Conservation (phyloP, 2,888 invertebrate species). For the Cinara cedri region DNA sequence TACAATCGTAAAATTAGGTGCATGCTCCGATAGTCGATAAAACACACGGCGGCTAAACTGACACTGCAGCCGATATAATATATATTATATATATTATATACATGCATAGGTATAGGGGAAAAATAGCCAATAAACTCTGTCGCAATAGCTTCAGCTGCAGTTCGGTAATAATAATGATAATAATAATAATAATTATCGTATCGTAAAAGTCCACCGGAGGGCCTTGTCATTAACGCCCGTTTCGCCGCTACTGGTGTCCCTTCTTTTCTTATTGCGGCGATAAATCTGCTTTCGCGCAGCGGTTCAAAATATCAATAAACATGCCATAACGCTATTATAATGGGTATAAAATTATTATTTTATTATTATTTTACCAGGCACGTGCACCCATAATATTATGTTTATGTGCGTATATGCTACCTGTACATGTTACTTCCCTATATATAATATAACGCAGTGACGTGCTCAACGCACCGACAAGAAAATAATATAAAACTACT, state of each 20-base stretch:
- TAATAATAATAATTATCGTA: slow-evolving; percentile 49
- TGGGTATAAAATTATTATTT: slow-evolving; percentile 24
- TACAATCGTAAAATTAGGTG: slow-evolving; percentile 36
- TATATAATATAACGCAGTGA: background rate
- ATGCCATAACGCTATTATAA: slow-evolving; percentile 22
- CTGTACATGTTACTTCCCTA: background rate
- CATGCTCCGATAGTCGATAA: slow-evolving; percentile 27
- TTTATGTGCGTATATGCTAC: background rate
- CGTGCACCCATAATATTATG: background rate
- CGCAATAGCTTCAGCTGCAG: slow-evolving; percentile 15
- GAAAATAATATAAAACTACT: background rate
- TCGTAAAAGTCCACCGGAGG: slow-evolving; percentile 42
- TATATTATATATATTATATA: too few relatives aligned
- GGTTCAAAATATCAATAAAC: slow-evolving; percentile 46
- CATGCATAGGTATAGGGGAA: too few relatives aligned
- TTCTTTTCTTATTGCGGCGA: slow-evolving; percentile 1
- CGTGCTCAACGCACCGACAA: background rate
- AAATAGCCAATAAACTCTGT: slow-evolving; percentile 28
- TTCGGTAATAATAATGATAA: too few relatives aligned
- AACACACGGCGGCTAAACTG: background rate
- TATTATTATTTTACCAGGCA: background rate
- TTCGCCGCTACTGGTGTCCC: slow-evolving; percentile 47
- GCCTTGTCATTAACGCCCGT: slow-evolving; percentile 52
- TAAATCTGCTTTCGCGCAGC: slow-evolving; percentile 25
- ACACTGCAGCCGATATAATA: too few relatives aligned